Evolutionary conservation across 2,888 invertebrate genomes (phyloP).

Genomic region (Schizaphis graminum): DNA sequence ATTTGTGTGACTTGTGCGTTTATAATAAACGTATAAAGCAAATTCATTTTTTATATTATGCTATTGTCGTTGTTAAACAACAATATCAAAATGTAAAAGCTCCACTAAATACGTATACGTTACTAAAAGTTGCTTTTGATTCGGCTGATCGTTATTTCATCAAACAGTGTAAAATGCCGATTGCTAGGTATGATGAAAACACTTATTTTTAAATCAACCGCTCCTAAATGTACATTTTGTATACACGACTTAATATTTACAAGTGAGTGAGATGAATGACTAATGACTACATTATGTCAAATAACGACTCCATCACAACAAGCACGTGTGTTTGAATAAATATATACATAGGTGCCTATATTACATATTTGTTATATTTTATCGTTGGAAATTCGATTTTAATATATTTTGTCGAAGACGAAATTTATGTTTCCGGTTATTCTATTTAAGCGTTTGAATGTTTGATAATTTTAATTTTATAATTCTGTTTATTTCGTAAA

Average conservation of each 20-base stretch:
- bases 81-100: background rate
- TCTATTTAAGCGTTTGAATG: background rate
- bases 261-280: background rate
- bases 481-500: background rate
- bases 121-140: background rate
- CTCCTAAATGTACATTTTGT: background rate
- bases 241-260: background rate
- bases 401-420: background rate
- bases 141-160: background rate
- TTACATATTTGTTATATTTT: background rate
- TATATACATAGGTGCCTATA: background rate
- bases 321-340: background rate
- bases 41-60: background rate
- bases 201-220: background rate
- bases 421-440: background rate
- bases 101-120: background rate
- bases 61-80: background rate
- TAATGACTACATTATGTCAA: background rate
- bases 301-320: background rate
- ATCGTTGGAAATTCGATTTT: background rate
- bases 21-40: background rate
- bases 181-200: background rate
- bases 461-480: no score
- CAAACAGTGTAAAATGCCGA: background rate
- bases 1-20: constrained; percentile 11